Conservation (phyloP, 2,888 invertebrate genomes). For the Dryococelus australis region DNA sequence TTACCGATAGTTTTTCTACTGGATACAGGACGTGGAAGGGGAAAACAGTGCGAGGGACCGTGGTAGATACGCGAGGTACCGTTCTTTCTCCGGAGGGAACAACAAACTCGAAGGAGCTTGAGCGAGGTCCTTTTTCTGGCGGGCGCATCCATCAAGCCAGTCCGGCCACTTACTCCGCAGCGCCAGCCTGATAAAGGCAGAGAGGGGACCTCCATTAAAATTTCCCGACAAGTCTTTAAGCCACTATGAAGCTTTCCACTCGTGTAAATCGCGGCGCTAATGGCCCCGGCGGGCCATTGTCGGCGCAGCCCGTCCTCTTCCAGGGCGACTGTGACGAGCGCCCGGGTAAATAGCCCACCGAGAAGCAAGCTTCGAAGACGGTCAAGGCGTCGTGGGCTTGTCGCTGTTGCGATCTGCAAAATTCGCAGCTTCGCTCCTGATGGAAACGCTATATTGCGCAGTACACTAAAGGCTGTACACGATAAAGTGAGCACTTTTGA, state of each 20-base stretch:
- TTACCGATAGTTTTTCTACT: too few species aligned
- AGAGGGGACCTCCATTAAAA: slow-evolving; percentile 16
- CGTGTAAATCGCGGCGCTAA: neutral
- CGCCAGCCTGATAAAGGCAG: neutral
- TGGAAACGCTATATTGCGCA: too few species aligned
- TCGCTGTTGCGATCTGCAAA: too few species aligned
- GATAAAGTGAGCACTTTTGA: too few species aligned
- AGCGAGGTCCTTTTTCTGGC: neutral
- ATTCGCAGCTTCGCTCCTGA: too few species aligned
- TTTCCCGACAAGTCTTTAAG: slow-evolving; percentile 16
- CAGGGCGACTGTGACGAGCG: neutral
- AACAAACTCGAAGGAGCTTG: neutral
- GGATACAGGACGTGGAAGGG: too few species aligned
- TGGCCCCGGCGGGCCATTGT: neutral
- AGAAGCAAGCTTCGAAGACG: neutral
- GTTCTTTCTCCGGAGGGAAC: too few species aligned
- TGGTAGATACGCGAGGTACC: too few species aligned
- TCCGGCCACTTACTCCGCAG: neutral
- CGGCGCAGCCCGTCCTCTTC: neutral
- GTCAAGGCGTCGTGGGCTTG: neutral
- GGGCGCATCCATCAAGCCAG: neutral
- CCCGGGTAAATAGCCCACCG: neutral
- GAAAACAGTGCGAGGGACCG: too few species aligned
- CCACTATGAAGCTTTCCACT: neutral
- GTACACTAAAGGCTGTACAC: too few species aligned